Evolutionary conservation across 2,797 vertebrate genomes (phyloP).

Genomic region (Alcedo atthis): DNA sequence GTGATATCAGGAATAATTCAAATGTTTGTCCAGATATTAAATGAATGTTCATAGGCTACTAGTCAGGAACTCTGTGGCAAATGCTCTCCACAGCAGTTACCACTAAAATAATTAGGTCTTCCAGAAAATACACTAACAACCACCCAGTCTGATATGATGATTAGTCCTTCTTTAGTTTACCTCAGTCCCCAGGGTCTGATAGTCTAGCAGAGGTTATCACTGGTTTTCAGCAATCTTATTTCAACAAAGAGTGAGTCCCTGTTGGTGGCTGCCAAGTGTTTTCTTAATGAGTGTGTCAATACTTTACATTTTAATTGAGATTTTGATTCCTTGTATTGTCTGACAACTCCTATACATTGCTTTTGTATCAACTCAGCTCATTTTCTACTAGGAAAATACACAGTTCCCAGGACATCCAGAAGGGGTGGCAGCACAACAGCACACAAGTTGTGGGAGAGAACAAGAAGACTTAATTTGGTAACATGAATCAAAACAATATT

Average conservation of each 20-base stretch:
- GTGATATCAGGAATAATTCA: background rate
- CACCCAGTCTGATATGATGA: background rate
- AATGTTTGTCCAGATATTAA: background rate
- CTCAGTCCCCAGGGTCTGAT: background rate
- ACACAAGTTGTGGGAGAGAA: background rate
- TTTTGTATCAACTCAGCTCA: background rate
- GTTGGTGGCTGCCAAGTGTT: background rate
- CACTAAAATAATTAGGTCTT: background rate
- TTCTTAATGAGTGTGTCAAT: background rate
- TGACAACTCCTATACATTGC: background rate
- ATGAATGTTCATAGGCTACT: background rate
- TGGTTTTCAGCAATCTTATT: background rate
- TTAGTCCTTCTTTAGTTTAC: background rate
- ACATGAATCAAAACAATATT: background rate
- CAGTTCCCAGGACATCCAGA: background rate
- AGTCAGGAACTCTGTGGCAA: background rate
- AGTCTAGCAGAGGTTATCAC: background rate
- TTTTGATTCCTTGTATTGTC: background rate
- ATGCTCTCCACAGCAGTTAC: background rate
- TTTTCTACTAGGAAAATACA: background rate
- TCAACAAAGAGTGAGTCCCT: background rate
- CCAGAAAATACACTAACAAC: background rate
- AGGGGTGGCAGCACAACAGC: background rate
- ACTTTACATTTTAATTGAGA: background rate
- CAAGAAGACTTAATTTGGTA: background rate